Conservation (phyloP, 2,888 invertebrate species). For the Ctena decussata region DNA sequence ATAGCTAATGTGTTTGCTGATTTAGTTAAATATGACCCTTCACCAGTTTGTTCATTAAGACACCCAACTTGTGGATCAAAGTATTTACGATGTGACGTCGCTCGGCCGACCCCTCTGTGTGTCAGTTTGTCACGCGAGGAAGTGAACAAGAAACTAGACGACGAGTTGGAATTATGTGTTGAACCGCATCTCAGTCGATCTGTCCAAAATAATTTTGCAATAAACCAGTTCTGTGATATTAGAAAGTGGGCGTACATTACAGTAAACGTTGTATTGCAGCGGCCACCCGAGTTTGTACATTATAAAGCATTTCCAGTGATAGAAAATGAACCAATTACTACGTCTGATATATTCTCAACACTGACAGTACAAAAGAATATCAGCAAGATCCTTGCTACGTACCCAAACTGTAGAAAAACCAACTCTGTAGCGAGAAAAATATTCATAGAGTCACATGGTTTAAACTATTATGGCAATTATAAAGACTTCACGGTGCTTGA, state of each 20-base stretch:
- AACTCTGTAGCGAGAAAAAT: conserved; percentile 59
- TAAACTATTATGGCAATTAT: conserved; percentile 67
- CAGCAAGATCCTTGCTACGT: conserved; percentile 43
- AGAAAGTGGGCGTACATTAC: conserved; percentile 63
- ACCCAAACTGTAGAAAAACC: conserved; percentile 57
- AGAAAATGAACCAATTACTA: conserved; percentile 51
- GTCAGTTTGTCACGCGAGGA: conserved; percentile 60
- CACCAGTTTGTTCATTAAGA: conserved; percentile 47
- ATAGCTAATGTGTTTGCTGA: conserved; percentile 62
- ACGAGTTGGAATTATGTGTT: conserved; percentile 46
- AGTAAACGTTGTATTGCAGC: conserved; percentile 55
- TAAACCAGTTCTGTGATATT: conserved; percentile 64
- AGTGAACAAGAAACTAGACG: conserved; percentile 12
- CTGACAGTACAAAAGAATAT: conserved; percentile 48
- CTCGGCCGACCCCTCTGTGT: conserved; percentile 47
- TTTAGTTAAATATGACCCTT: conserved; percentile 59
- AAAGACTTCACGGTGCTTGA: conserved; percentile 65
- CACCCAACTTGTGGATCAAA: conserved; percentile 61
- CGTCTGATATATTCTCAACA: conserved; percentile 56
- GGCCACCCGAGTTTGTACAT: conserved; percentile 60
- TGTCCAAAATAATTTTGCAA: conserved; percentile 61
- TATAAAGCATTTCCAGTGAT: conserved; percentile 61
- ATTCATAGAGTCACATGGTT: conserved; percentile 61
- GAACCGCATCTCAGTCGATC: conserved; percentile 52
- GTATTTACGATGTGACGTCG: conserved; percentile 54